Evolutionary conservation across 2,113 vertebrate genomes (phyloP), one percentile per base, ranked within the genome.

Genomic region (Thinocorus orbignyianus): DNA sequence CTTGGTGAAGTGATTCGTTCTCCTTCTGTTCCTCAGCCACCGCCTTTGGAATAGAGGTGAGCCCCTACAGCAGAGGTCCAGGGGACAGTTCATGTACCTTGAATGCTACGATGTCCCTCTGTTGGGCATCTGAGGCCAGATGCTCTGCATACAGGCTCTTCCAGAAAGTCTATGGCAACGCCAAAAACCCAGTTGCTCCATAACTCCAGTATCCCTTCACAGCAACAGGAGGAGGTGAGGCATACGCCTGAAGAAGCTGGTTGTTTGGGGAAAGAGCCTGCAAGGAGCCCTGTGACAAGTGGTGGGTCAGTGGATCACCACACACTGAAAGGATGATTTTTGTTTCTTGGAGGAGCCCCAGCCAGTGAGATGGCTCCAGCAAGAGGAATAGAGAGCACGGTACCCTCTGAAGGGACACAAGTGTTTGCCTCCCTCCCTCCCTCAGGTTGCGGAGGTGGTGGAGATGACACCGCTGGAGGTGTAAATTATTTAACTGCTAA

Each of bases 291-390:
- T 8, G 51, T 0, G 1, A 11, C 60, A 35, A 42, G 44, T 0
- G 28, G 49, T 4, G 22, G 39, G 39, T 9, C 57, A 2, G 10
- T 2, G 35, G 16, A 7, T 1, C 60, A 8, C 51, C 69, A 7
- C 42, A 4, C 0, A 0, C 69, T 17, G 3, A 2, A 37, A 13
- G 49, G 2, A 1, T 0, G 6, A 19, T 6, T 55, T 60, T 1
- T 2, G 10, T 10, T 65, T 6, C 83, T 15, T 42, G 17, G 31
- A 37, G 42, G 7, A 23, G 60, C 46, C 10, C 0, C 0, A 1
- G 62, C 9, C 54, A 68, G 25, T 0, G 9, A 31, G 57, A 26
- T 35, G 24, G 7, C 64, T 62, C 6, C 80, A 19, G 0, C 15
- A 24, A 5, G 42, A 76, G 51, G 3, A 68, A 15, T 0, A 57